Conservation (phyloP, 2,113 vertebrate species). For the Apeltes quadracus region DNA sequence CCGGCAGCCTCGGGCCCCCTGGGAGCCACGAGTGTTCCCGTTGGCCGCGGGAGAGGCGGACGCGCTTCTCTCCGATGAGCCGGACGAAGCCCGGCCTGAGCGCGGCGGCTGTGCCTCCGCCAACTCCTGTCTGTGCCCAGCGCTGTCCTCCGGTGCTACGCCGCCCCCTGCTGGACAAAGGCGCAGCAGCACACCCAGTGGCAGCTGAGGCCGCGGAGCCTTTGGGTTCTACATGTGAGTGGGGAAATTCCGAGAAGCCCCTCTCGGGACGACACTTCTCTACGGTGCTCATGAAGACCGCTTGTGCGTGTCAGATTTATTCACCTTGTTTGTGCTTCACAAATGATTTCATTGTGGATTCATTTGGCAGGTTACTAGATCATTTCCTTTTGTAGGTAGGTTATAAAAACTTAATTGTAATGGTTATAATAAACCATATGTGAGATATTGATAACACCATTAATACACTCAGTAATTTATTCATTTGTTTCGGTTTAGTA, state of each 20-base stretch:
- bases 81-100: not conserved
- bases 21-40: conserved; percentile 64
- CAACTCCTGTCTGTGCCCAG: conserved; percentile 17
- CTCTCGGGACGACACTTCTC: not conserved
- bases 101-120: conserved; percentile 2
- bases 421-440: not conserved
- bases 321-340: not conserved
- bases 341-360: not conserved
- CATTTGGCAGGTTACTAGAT: not conserved
- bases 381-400: not conserved
- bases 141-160: conserved; percentile 28
- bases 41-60: conserved; percentile 41
- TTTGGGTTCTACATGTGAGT: conserved; percentile 61
- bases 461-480: not conserved
- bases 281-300: not conserved
- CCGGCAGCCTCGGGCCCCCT: conserved; percentile 50
- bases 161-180: conserved; percentile 52
- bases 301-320: not conserved
- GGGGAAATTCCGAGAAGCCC: not conserved
- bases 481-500: not conserved
- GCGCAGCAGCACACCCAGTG: not conserved
- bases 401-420: not conserved
- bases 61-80: conserved; percentile 28
- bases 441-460: not conserved
- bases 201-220: conserved; percentile 80